Base-by-base conservation (phyloP, 2,797 vertebrate genomes). In the Mico argentatus region DNA sequence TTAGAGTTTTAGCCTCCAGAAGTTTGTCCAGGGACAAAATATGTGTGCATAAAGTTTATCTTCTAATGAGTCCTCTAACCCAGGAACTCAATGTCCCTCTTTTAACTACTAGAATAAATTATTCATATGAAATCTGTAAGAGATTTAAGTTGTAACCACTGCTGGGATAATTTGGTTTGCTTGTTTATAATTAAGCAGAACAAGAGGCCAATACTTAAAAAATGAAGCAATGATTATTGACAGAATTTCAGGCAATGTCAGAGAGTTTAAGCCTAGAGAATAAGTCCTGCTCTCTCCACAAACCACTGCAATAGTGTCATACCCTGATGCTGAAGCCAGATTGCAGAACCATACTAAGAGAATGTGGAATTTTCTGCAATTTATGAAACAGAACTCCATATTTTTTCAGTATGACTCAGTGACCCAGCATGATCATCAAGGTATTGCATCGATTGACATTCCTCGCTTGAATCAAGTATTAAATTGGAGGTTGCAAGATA, bases 161-260 rank as follows among this genome's bases (percentile, higher is more conserved):
- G 39, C 59, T 90, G 73, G 61, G 30, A 70, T 81, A 57, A 92
- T 79, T 76, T 77, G 30, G 24, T 70, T 72, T 59, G 24, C 44
- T 61, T 75, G 73, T 64, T 85, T 92, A 48, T 4, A 83, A 72
- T 70, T 20, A 79, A 87, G 75, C 44, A 92, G 80, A 85, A 92
- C 36, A 86, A 50, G 26, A 89, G 20, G 33, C 7, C 11, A 90
- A 59, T 79, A n/a, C 13, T 89, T 91, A 94, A 85, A 75, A 81
- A 87, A 84, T 57, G 24, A 41, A 92, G 36, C 41, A 89, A 72
- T 75, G 67, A 89, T 57, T 82, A 94, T 39, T 84, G 64, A 12
- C 22, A 83, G 36, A 95, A 96, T 94, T 91, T 67, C 76, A 91
- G 52, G 76, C 80, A 96, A 95, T 15, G 10, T 72, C 50, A 88